A percentile compares a stretch with the other conserved stretches of the same genome.
Evolutionary conservation across 2,113 vertebrate genomes (phyloP).

Genomic region (Diphyllodes magnificus): DNA sequence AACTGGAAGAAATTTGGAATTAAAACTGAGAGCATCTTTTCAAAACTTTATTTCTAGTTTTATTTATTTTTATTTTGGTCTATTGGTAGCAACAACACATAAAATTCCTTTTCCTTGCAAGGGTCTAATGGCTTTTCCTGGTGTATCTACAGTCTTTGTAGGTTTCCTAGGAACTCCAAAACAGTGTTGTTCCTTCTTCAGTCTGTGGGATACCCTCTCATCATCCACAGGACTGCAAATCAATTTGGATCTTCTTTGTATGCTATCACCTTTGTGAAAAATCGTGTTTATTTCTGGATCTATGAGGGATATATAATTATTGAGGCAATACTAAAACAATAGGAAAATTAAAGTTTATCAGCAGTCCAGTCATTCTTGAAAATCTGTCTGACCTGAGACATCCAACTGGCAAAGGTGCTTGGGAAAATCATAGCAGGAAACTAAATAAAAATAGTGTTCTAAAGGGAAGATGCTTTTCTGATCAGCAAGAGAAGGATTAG

Average conservation of each 20-base stretch:
- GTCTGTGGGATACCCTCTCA: neutral
- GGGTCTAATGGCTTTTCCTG: neutral
- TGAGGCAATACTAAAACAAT: neutral
- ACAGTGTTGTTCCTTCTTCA: neutral
- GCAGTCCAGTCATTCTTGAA: neutral
- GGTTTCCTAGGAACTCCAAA: neutral
- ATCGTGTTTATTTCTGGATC: neutral
- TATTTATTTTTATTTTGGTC: neutral
- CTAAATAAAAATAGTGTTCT: neutral
- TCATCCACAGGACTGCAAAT: neutral
- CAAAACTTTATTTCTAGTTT: neutral
- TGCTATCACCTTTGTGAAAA: neutral
- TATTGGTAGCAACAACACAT: neutral
- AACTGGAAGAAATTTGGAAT: neutral
- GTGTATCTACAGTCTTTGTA: neutral
- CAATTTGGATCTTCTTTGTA: neutral
- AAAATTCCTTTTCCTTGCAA: neutral
- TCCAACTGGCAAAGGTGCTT: neutral
- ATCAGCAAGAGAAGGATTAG: neutral
- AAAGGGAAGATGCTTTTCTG: neutral
- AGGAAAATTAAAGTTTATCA: neutral
- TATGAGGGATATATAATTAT: neutral
- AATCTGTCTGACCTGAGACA: neutral
- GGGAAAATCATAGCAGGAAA: neutral
- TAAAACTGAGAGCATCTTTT: neutral